Evolutionary conservation across 1,140 invertebrate genomes (phyloP).

Genomic region (Rhopalosiphum maidis): DNA sequence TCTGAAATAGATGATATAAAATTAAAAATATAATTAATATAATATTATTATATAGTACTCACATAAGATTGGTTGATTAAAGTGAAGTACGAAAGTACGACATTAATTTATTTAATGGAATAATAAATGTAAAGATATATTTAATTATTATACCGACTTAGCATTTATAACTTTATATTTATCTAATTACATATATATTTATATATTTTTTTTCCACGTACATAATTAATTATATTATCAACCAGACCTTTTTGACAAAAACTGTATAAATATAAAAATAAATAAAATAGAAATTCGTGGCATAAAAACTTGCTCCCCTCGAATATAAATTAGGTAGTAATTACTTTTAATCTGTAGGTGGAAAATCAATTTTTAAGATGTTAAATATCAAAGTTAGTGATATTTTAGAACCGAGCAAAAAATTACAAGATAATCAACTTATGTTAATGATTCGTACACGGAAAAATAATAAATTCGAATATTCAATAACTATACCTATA

Average conservation of each 20-base stretch:
- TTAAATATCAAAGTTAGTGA: neutral
- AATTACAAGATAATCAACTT: neutral
- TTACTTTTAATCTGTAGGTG: neutral
- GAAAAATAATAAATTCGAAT: neutral
- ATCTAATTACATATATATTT: neutral
- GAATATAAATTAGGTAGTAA: neutral
- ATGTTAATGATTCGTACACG: neutral
- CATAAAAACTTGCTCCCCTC: neutral
- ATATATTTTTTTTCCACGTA: neutral
- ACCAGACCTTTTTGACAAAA: neutral
- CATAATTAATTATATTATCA: constrained; percentile 4
- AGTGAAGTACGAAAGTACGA: neutral
- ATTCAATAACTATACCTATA: too few relatives aligned
- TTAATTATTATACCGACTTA: neutral
- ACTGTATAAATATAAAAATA: neutral
- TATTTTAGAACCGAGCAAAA: neutral
- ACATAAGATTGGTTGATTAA: neutral
- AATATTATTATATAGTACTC: too few relatives aligned
- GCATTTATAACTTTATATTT: neutral
- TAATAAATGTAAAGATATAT: constrained; percentile 6
- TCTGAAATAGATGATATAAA: neutral
- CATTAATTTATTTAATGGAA: neutral
- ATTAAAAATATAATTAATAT: neutral
- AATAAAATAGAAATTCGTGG: neutral
- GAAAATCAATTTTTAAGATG: neutral